phyloP scores from a whole-genome alignment of 2,797 vertebrate species.

The Scolopax bukidnonensis region DNA sequence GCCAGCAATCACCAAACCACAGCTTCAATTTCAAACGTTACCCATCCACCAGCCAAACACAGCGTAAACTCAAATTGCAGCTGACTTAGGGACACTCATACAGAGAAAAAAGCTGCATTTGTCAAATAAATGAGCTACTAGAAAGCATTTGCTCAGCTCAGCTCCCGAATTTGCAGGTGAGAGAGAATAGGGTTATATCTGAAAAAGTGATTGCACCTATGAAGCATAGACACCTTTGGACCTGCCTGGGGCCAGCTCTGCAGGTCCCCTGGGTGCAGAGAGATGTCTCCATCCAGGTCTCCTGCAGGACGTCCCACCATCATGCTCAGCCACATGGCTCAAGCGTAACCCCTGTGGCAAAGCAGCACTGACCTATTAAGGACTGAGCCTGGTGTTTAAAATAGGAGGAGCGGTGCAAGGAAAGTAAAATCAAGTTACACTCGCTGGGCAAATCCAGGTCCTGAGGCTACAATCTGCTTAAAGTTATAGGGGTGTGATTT shows the following conservation, averaged over 20 bases:
- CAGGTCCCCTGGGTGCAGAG: not conserved
- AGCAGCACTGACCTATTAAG: not conserved
- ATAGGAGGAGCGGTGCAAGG: not conserved
- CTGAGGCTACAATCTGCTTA: not conserved
- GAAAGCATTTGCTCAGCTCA: not conserved
- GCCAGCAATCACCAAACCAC: not conserved
- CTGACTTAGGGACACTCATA: accelerated
- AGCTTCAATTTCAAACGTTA: not conserved
- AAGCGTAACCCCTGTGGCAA: not conserved
- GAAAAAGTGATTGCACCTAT: accelerated
- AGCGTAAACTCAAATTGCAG: accelerated
- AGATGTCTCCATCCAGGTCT: not conserved
- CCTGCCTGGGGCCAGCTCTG: not conserved
- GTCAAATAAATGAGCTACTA: not conserved
- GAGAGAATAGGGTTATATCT: accelerated
- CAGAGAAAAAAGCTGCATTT: not conserved
- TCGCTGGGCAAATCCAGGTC: not conserved
- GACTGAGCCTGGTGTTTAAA: not conserved
- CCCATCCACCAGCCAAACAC: not conserved
- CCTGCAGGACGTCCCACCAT: not conserved
- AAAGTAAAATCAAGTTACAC: not conserved
- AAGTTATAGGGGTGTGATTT: not conserved
- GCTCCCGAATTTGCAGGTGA: accelerated
- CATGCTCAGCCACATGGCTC: accelerated
- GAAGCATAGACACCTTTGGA: accelerated